phyloP scores from a whole-genome alignment of 2,888 invertebrate genomes.

The Brachynemurus nebulosus region DNA sequence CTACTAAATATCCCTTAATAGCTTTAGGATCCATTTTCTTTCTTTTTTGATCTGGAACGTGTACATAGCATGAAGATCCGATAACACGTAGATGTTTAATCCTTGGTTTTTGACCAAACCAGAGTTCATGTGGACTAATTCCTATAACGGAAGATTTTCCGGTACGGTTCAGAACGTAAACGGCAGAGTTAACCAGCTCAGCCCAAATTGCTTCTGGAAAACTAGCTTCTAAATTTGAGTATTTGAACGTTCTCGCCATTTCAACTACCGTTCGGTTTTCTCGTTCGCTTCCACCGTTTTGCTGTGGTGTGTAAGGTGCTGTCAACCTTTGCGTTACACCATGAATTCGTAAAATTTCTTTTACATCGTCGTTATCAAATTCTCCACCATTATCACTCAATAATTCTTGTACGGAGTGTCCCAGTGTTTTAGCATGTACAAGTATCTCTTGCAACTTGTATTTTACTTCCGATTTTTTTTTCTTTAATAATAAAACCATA shows the following conservation, averaged over 20 bases:
- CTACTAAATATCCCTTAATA: neutral
- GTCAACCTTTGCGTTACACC: neutral
- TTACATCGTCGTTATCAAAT: too few species aligned
- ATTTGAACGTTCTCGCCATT: neutral
- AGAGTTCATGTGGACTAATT: neutral
- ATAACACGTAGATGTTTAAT: too few species aligned
- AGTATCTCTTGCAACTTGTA: too few species aligned
- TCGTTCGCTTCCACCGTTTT: neutral
- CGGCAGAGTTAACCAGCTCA: neutral
- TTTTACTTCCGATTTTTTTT: too few species aligned
- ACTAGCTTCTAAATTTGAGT: neutral
- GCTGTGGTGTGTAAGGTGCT: neutral
- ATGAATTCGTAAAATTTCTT: too few species aligned
- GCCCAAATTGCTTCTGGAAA: neutral
- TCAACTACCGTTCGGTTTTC: neutral
- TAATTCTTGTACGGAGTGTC: too few species aligned
- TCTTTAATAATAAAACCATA: too few species aligned
- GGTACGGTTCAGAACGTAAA: neutral
- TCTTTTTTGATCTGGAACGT: neutral
- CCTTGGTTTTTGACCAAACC: neutral
- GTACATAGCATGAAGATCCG: neutral
- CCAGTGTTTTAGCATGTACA: too few species aligned
- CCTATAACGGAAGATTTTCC: neutral
- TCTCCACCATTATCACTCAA: too few species aligned
- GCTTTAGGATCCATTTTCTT: neutral